Conservation (phyloP, 2,888 invertebrate genomes). For the Chrysotoxum bicinctum region DNA sequence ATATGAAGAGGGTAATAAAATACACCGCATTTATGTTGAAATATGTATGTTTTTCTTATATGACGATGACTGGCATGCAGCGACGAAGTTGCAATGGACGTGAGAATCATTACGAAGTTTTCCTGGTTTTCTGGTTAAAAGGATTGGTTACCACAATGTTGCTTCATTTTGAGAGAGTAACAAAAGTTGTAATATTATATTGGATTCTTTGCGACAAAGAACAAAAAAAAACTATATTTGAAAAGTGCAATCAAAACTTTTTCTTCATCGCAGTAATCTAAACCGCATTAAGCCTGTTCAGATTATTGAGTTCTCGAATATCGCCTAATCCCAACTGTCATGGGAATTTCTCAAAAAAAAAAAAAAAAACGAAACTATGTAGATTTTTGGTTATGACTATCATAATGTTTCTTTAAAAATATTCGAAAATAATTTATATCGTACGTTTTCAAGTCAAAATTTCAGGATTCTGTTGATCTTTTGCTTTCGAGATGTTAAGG, state of each 20-base stretch:
- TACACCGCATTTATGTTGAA: conserved; percentile 41
- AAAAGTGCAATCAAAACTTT: conserved; percentile 1
- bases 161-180: not conserved
- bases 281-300: not conserved
- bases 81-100: not conserved
- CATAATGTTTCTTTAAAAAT: no score
- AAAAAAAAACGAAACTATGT: not conserved
- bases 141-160: conserved; percentile 14
- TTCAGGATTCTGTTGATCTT: no score
- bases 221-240: not conserved
- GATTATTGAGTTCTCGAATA: not conserved
- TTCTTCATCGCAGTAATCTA: not conserved
- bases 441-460: no score
- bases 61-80: conserved; percentile 19
- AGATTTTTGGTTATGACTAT: no score
- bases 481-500: no score
- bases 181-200: not conserved
- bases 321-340: not conserved
- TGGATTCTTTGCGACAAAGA: not conserved
- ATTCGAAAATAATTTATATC: no score
- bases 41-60: conserved; percentile 41
- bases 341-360: not conserved
- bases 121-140: conserved; percentile 23
- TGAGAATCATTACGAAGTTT: conserved; percentile 31
- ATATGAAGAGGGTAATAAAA: conserved; percentile 44